phyloP scores from a whole-genome alignment of 2,888 invertebrate species.

The Cylindroiulus punctatus region DNA sequence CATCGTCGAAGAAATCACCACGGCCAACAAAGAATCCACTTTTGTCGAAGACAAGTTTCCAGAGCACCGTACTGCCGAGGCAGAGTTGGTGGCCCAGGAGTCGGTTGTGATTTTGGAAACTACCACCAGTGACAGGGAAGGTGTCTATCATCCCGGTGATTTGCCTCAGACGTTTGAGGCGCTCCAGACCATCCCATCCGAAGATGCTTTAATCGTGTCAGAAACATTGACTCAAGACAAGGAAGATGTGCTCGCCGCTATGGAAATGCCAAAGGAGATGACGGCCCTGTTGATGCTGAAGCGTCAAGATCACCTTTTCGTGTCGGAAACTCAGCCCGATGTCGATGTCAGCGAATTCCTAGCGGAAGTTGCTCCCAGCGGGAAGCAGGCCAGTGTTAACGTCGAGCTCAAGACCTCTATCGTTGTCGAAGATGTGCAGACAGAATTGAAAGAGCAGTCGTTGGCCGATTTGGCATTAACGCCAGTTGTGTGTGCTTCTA shows the following conservation, averaged over 20 bases:
- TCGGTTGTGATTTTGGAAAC: slow-evolving; percentile 54
- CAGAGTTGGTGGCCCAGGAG: slow-evolving; percentile 54
- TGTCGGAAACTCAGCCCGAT: slow-evolving; percentile 58
- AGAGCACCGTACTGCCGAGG: slow-evolving; percentile 8
- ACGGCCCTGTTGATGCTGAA: slow-evolving; percentile 38
- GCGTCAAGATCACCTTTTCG: slow-evolving; percentile 55
- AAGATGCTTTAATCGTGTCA: slow-evolving; percentile 59
- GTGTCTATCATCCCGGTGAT: slow-evolving; percentile 54
- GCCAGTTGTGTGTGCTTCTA: slow-evolving; percentile 49
- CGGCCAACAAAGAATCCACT: slow-evolving; percentile 52
- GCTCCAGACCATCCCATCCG: slow-evolving; percentile 57
- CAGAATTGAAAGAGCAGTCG: slow-evolving; percentile 59
- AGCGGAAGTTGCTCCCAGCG: slow-evolving; percentile 57
- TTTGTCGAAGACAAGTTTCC: slow-evolving; percentile 56
- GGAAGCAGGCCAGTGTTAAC: slow-evolving; percentile 58
- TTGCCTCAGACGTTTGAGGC: slow-evolving; percentile 52
- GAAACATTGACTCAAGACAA: slow-evolving; percentile 59
- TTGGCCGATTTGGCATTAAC: slow-evolving; percentile 37
- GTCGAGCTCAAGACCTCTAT: slow-evolving; percentile 59
- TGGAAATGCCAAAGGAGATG: slow-evolving; percentile 57
- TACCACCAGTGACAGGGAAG: slow-evolving; percentile 52
- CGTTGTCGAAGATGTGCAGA: slow-evolving; percentile 59
- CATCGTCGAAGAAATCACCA: slow-evolving; percentile 59
- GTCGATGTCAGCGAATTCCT: slow-evolving; percentile 58
- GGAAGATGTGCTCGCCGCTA: slow-evolving; percentile 58